These are phyloP conservation scores for Rhombomys opimus DNA, from an alignment of 2,113 vertebrate genomes.

Conservation along the genomic window DNA sequence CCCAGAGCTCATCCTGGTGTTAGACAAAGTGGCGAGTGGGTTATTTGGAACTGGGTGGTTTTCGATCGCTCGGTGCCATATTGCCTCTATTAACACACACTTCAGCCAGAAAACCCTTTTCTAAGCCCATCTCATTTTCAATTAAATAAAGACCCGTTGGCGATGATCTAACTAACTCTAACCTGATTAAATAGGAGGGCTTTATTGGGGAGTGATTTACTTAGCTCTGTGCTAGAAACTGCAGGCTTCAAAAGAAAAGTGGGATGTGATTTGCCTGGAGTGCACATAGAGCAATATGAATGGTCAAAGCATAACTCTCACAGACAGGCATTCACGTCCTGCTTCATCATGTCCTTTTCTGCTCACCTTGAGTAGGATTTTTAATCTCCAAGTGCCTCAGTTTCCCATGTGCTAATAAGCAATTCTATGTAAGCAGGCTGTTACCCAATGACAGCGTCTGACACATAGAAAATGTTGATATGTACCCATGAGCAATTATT, in stretches of 20 bases:
- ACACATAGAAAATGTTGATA: background rate
- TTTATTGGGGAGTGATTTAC: constrained; percentile 22
- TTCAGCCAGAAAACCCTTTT: constrained; percentile 1
- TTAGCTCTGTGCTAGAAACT: constrained; percentile 52
- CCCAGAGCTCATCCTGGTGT: background rate
- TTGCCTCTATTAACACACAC: background rate
- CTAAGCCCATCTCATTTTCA: constrained; percentile 37
- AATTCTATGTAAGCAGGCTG: background rate
- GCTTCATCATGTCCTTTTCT: background rate
- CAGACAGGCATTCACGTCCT: background rate
- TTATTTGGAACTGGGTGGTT: background rate
- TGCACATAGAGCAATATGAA: no score
- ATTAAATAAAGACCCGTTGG: constrained; percentile 56
- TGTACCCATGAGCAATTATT: background rate
- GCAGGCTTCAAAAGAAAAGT: background rate
- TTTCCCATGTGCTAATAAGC: background rate
- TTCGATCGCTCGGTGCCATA: background rate
- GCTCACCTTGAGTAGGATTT: background rate
- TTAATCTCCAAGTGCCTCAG: background rate
- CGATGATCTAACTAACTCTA: constrained; percentile 48
- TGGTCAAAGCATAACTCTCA: background rate
- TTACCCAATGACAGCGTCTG: background rate
- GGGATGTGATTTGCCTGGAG: background rate
- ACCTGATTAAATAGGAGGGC: constrained; percentile 57
- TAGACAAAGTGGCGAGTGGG: background rate